Evolutionary conservation across 35 echinoderm and acorn worm species (phyloP).

Genomic region (Acanthaster planci): DNA sequence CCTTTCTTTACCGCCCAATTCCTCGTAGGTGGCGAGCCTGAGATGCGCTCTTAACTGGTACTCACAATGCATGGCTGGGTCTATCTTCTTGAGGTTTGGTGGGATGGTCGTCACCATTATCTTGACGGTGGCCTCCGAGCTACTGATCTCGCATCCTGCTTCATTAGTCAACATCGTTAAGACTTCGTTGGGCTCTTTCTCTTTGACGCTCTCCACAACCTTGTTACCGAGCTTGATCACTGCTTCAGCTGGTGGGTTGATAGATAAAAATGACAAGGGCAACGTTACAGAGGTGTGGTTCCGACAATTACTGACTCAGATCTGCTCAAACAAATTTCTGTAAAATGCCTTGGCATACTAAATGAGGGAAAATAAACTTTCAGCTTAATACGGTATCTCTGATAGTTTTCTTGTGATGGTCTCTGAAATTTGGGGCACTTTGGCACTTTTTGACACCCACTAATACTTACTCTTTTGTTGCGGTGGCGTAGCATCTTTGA

Average conservation of each 20-base stretch:
- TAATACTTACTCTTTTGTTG: too few species aligned
- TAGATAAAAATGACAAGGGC: not conserved
- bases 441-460: too few species aligned
- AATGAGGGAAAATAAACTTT: too few species aligned
- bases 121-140: conserved; percentile 85
- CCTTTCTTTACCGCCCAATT: too few species aligned
- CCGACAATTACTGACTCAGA: too few species aligned
- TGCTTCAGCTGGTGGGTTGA: conserved; percentile 80
- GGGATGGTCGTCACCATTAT: conserved; percentile 94
- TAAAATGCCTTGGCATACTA: too few species aligned
- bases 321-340: too few species aligned
- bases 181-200: conserved; percentile 78
- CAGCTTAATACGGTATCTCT: too few species aligned
- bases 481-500: too few species aligned
- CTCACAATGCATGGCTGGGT: conserved; percentile 93
- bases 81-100: conserved; percentile 92
- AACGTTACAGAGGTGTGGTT: too few species aligned
- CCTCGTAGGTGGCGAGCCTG: not conserved
- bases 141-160: conserved; percentile 91
- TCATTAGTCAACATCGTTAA: conserved; percentile 85
- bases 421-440: too few species aligned
- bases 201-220: conserved; percentile 86
- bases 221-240: conserved; percentile 85
- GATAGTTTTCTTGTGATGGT: too few species aligned
- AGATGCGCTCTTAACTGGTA: not conserved